Base-by-base conservation (phyloP, 2,888 invertebrate species). In the Cordilura impudica region DNA sequence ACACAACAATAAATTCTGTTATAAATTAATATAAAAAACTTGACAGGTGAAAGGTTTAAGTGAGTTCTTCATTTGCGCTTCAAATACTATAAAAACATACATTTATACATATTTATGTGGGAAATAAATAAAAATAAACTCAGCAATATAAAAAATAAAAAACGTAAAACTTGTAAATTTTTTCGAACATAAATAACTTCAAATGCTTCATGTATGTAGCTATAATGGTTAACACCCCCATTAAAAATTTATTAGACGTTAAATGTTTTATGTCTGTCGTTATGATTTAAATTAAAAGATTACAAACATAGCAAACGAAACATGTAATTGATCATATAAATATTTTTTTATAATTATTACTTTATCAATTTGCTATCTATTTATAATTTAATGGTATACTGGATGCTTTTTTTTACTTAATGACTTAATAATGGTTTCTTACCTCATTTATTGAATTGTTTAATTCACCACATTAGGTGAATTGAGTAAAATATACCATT, bases 31-130 rank as follows among this genome's bases (percentile, higher is more conserved):
- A 39, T 39, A 39, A 39, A 31, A 29, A 47, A 19, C 14, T 45
- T 67, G 71, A 72, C 63, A 65, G 49, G 56, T 65, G 65, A 72
- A 72, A 65, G 72, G 72, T 63, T 71, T 54, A n/a, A 39, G 26
- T 26, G 35, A 39, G n/a, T 39, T n/a, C 12, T 18, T 14, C 54
- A 31, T 35, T 29, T 53, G 19, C 56, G 35, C 39, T 35, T 56
- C 35, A 56, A 39, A 18, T 7, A 12, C 6, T 18, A 21, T 39
- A 16, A 16, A 3, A 10, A 51, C 2, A 12, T 1, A 51, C 21
- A 21, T 35, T 43, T 43, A 23, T n/a, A 51, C 2, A 12, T 1
- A 51, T 51, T 51, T 35, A 58, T 43, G 43, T n/a, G 19, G 58
- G 14, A 58, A 21, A 21, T 58, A 26, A 26, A 26, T 4, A 26